Evolutionary conservation across 2,113 vertebrate species (phyloP).

Genomic region (Lepus timidus): DNA sequence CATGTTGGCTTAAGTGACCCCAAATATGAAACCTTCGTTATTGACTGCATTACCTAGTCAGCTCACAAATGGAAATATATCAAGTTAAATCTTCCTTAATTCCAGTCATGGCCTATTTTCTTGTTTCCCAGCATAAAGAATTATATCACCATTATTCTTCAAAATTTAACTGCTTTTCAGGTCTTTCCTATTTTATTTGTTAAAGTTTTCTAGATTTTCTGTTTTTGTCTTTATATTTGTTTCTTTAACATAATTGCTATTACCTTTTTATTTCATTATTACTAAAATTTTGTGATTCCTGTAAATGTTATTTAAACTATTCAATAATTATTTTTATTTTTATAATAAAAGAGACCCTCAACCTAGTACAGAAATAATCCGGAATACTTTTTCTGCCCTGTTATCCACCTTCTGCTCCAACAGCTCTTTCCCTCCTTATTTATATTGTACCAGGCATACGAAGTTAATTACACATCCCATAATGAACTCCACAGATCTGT

Average conservation of each 20-base stretch:
- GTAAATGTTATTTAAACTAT: neutral
- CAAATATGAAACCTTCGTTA: neutral
- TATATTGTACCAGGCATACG: neutral
- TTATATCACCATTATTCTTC: neutral
- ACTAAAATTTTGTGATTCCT: neutral
- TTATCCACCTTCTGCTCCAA: neutral
- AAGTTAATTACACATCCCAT: neutral
- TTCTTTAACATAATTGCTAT: neutral
- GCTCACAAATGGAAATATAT: neutral
- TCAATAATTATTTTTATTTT: neutral
- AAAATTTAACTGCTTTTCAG: conserved; percentile 13
- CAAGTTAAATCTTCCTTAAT: neutral
- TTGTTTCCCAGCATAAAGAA: neutral
- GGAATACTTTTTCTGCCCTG: neutral
- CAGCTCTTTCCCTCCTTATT: neutral
- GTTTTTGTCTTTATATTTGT: neutral
- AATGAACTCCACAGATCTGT: neutral
- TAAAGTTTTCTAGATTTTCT: conserved; percentile 22
- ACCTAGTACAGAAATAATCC: neutral
- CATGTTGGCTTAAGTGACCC: neutral
- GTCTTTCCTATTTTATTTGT: neutral
- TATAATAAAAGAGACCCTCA: neutral
- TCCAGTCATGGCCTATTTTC: neutral
- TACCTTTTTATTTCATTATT: neutral
- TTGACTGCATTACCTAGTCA: neutral